Base-by-base conservation (phyloP, 2,888 invertebrate species). In the Dicycla oo region DNA sequence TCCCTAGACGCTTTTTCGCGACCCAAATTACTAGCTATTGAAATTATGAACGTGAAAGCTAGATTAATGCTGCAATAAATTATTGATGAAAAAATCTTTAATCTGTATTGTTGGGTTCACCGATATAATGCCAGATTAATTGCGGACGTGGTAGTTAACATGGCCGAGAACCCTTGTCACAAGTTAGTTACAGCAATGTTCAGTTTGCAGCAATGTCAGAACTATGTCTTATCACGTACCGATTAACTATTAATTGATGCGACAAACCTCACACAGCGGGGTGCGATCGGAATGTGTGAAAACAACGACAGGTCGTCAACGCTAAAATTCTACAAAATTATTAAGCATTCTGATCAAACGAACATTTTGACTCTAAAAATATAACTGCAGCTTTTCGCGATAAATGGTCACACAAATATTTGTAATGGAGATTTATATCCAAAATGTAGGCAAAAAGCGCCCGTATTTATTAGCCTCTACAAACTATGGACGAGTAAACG, bases 361-460 rank as follows among this genome's bases (percentile, higher is more conserved):
- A 38, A 67, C 53, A 66, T 70, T 65, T 69, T 66, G 53, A 58
- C 43, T 26, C 45, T 30, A 73, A 61, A 83, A 69, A 78, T 78
- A 66, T 68, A 51, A 69, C 77, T 61, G 72, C 73, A 57, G 51
- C 43, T 69, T 63, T 57, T 61, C 20, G 43, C 64, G 66, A 81
- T 66, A 75, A 83, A 84, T 68, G 51, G 47, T 70, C 18, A 26
- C 65, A 58, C 69, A 72, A 74, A 82, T 73, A 83, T 78, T 83
- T 84, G 62, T 69, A 73, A 73, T 58, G 38, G 69, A 62, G 69
- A 75, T 70, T 84, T 71, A 73, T 78, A 75, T 47, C 51, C 43
- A 49, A 58, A 74, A 67, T 74, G 60, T 67, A 67, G 51, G 66
- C 79, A 53, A 78, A 60, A 58, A 79, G 63, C 57, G 60, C 20